Percentiles rank a stretch among this genome's conserved stretches.
Evolutionary conservation across 2,797 vertebrate genomes (phyloP).

Genomic region (Semaprochilodus insignis): DNA sequence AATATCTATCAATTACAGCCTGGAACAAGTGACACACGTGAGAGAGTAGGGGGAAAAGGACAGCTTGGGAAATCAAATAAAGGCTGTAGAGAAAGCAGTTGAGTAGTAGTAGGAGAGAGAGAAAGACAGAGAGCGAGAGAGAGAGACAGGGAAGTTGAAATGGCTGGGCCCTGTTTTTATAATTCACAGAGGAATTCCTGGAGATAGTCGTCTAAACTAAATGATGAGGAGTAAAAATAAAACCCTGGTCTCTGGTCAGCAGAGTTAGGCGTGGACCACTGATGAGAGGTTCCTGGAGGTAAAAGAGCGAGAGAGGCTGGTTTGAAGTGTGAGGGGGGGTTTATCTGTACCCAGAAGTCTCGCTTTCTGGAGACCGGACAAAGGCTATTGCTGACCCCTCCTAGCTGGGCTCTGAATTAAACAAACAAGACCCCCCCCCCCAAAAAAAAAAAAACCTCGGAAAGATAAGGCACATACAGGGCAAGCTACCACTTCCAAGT

Average conservation of each 20-base stretch:
- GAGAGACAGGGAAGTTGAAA: background rate
- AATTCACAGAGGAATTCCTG: constrained; percentile 28
- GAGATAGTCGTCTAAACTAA: constrained; percentile 27
- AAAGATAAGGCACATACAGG: constrained; percentile 7
- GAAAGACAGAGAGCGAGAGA: constrained; percentile 8
- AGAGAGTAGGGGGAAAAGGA: constrained; percentile 25
- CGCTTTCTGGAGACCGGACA: background rate
- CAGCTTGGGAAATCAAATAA: background rate
- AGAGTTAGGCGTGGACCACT: constrained; percentile 15
- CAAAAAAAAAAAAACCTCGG: background rate
- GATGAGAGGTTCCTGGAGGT: constrained; percentile 21
- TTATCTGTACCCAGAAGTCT: constrained; percentile 14
- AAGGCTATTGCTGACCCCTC: constrained; percentile 1
- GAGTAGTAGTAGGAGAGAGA: constrained; percentile 12
- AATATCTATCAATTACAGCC: constrained; percentile 62
- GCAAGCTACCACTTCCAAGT: background rate
- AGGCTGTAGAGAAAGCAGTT: background rate
- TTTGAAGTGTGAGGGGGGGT: background rate
- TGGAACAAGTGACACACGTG: constrained; percentile 54
- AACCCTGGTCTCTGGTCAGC: background rate
- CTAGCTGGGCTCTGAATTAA: constrained; percentile 11
- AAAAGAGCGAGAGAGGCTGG: background rate
- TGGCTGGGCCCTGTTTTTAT: constrained; percentile 1
- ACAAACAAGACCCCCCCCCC: constrained; percentile 13
- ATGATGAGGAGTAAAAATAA: constrained; percentile 31